These are phyloP conservation scores for Prosapia bicincta DNA, from an alignment of 2,888 invertebrate genomes.

Conservation along the genomic window DNA sequence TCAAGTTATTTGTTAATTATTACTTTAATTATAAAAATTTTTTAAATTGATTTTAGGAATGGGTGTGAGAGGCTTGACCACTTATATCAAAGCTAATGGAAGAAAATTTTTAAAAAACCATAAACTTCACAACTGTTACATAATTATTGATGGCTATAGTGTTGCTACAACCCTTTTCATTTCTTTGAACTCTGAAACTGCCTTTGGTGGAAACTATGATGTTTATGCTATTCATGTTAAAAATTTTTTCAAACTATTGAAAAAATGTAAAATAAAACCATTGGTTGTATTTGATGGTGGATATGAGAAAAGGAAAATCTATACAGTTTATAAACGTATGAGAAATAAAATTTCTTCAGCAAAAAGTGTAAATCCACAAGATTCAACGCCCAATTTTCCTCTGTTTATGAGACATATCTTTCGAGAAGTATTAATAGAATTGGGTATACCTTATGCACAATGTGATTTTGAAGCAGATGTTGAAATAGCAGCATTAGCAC, in stretches of 20 bases:
- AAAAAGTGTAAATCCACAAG: conserved; percentile 27
- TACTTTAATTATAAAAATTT: too few species aligned
- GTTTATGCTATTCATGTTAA: conserved; percentile 61
- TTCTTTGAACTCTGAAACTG: conserved; percentile 57
- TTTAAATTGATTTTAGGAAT: conserved; percentile 48
- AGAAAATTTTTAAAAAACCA: conserved; percentile 60
- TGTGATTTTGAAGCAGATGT: conserved; percentile 89
- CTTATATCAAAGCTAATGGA: conserved; percentile 66
- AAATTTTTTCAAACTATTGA: conserved; percentile 65
- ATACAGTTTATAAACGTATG: conserved; percentile 59
- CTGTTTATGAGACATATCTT: conserved; percentile 72
- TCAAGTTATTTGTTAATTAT: too few species aligned
- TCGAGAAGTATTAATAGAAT: conserved; percentile 60
- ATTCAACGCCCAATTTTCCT: conserved; percentile 56
- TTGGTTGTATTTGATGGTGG: conserved; percentile 81
- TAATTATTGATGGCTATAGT: conserved; percentile 80
- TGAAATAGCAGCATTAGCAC: conserved; percentile 78
- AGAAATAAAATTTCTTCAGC: conserved; percentile 52
- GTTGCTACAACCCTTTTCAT: conserved; percentile 68
- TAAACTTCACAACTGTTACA: conserved; percentile 61
- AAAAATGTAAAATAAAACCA: conserved; percentile 65
- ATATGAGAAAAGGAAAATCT: conserved; percentile 65
- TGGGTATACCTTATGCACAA: conserved; percentile 63
- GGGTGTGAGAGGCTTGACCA: conserved; percentile 85
- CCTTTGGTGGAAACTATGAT: conserved; percentile 86